phyloP scores from a whole-genome alignment of 2,888 invertebrate species.

The Cerastis leucographa region DNA sequence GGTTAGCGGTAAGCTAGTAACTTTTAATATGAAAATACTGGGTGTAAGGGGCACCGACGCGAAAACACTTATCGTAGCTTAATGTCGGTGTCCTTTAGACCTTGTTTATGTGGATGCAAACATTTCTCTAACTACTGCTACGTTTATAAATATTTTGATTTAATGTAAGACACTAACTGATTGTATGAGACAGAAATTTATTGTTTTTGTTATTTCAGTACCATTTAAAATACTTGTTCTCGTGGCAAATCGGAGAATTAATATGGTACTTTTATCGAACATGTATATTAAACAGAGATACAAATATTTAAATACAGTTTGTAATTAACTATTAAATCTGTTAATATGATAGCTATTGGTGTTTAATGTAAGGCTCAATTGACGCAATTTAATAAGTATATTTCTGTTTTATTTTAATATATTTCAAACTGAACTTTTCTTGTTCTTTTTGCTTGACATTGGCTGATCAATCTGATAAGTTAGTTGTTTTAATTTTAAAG shows the following conservation, averaged over 20 bases:
- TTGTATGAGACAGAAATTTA: slow-evolving; percentile 27
- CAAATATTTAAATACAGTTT: slow-evolving; percentile 45
- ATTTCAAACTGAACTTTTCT: slow-evolving; percentile 15
- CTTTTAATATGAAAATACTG: slow-evolving; percentile 48
- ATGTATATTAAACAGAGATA: slow-evolving; percentile 25
- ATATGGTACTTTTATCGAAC: slow-evolving; percentile 8
- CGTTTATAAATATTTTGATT: slow-evolving; percentile 51
- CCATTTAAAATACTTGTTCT: slow-evolving; percentile 35
- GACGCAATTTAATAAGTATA: slow-evolving; percentile 32
- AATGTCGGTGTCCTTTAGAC: too few species aligned
- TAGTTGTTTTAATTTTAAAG: slow-evolving; percentile 6
- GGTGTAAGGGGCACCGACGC: too few species aligned
- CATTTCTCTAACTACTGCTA: slow-evolving; percentile 33
- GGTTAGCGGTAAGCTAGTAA: slow-evolving; percentile 52
- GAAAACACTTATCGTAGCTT: too few species aligned
- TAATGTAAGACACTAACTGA: slow-evolving; percentile 47
- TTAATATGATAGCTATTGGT: slow-evolving; percentile 53
- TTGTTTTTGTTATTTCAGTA: slow-evolving; percentile 19
- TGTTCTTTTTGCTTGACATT: slow-evolving; percentile 14
- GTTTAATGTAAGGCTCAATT: slow-evolving; percentile 52
- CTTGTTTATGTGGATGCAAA: slow-evolving; percentile 29
- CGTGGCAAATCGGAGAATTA: not conserved
- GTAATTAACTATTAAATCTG: slow-evolving; percentile 52
- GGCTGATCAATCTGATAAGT: slow-evolving; percentile 10
- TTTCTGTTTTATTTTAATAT: not conserved